Percentiles rank a stretch among this genome's conserved stretches.
Evolutionary conservation across 2,113 vertebrate species (phyloP).

Genomic region (Poeciliopsis retropinna): DNA sequence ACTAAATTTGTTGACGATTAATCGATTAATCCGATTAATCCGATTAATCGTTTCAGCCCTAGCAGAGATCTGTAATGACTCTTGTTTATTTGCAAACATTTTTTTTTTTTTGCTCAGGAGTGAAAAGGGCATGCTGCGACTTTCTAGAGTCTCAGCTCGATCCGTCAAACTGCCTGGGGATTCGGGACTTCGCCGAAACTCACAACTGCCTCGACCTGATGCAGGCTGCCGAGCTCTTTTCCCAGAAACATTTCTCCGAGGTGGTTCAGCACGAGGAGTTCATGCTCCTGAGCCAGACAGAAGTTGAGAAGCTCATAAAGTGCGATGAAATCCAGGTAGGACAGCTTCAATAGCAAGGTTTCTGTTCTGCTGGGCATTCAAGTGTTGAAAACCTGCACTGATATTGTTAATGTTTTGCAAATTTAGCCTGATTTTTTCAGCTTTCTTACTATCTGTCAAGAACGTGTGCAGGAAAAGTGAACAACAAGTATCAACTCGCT

Average conservation of each 20-base stretch:
- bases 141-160: slow-evolving; percentile 97
- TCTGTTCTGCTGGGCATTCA: neutral
- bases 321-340: slow-evolving; percentile 98
- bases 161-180: slow-evolving; percentile 98
- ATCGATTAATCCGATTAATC: too few species aligned
- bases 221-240: slow-evolving; percentile 97
- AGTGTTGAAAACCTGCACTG: neutral
- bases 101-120: slow-evolving; percentile 78
- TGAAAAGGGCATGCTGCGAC: slow-evolving; percentile 98
- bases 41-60: too few species aligned
- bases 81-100: too few species aligned
- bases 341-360: neutral
- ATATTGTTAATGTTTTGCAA: neutral
- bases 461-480: slow-evolving; percentile 22
- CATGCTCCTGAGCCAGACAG: slow-evolving; percentile 94
- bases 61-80: neutral
- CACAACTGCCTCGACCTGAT: slow-evolving; percentile 98
- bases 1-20: too few species aligned
- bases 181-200: slow-evolving; percentile 98
- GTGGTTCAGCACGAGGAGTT: slow-evolving; percentile 99
- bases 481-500: slow-evolving; percentile 52
- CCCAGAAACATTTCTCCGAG: slow-evolving; percentile 98
- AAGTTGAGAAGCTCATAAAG: slow-evolving; percentile 97
- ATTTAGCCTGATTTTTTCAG: slow-evolving; percentile 20
- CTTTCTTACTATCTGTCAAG: slow-evolving; percentile 34